Base-by-base conservation (phyloP, 2,113 vertebrate genomes). In the Tapirus terrestris region DNA sequence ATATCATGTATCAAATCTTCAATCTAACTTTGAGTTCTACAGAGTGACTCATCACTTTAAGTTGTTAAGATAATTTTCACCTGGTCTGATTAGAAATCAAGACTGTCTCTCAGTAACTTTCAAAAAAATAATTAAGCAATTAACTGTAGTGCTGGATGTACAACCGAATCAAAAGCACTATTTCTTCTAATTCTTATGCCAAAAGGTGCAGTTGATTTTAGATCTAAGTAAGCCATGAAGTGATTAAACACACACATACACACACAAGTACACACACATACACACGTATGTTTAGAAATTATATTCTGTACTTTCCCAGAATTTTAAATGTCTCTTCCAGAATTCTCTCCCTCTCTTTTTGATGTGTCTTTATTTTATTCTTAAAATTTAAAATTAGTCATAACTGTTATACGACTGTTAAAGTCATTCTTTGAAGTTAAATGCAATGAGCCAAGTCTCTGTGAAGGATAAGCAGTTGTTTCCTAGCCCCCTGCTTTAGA, bases 381-480 rank as follows among this genome's bases (percentile, higher is more conserved):
- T 87, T 93, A 95, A 90, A 61, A 73, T 11, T 85, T 93, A 60
- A 91, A 61, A 81, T 67, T 91, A 81, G 16, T 27, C 12, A 8
- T 23, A 65, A 45, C 4, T n/a, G 8, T 76, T 21, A n/a, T 8
- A 31, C 93, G 51, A 83, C n/a, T 29, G 21, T 70, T 43, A 67
- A 36, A 18, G 9, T 60, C 51, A 27, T 67, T 89, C 18, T 68
- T 75, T 70, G 29, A 75, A 89, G 51, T 79, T 96, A 33, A 83
- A 43, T 48, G 29, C 23, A 73, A n/a, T 23, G 67, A 29, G 48
- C 10, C 9, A 84, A 73, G 36, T 68, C 39, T 45, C 67, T 84
- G 39, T 77, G 63, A 63, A 77, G 51, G 9, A 72, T 33, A 13
- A 58, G 9, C 23, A 23, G 4, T 73, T 68, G 16, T 79, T 90